phyloP scores from a whole-genome alignment of 2,113 vertebrate species.

The Gopherus flavomarginatus region DNA sequence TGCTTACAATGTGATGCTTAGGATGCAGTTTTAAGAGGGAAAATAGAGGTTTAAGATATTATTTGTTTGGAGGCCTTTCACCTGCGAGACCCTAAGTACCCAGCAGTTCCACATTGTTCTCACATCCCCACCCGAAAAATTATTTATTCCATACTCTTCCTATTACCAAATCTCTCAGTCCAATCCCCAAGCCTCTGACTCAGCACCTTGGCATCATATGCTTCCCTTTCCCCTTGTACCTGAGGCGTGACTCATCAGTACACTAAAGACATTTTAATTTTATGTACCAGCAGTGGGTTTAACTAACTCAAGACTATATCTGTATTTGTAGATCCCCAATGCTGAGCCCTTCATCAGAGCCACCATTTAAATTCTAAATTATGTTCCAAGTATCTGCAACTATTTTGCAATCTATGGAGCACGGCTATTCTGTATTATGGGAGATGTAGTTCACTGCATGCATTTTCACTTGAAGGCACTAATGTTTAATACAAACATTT shows the following conservation, averaged over 20 bases:
- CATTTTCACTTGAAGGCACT: conserved; percentile 75
- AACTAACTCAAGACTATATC: conserved; percentile 10
- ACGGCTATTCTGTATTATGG: conserved; percentile 65
- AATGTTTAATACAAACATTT: conserved; percentile 73
- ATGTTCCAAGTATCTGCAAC: conserved; percentile 39
- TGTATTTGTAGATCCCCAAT: conserved; percentile 59
- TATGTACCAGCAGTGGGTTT: conserved; percentile 26
- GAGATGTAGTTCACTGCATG: conserved; percentile 68
- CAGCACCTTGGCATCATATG: not conserved
- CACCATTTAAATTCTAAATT: conserved; percentile 66
- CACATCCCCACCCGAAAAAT: not conserved
- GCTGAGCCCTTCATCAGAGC: conserved; percentile 49
- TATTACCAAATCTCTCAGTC: not conserved
- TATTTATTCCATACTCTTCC: not conserved
- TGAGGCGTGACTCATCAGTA: conserved; percentile 21
- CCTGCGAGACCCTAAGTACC: not conserved
- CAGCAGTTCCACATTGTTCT: not conserved
- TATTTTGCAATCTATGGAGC: conserved; percentile 59
- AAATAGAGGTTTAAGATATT: not conserved
- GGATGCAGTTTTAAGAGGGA: not conserved
- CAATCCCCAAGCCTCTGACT: not conserved
- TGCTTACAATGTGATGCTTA: not conserved
- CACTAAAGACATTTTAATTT: conserved; percentile 44
- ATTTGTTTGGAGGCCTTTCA: not conserved
- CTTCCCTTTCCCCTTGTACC: conserved; percentile 24